A percentile compares a stretch with the other conserved stretches of the same genome.
Evolutionary conservation across 2,797 vertebrate genomes (phyloP).

Genomic region (Enteromius anoplus): DNA sequence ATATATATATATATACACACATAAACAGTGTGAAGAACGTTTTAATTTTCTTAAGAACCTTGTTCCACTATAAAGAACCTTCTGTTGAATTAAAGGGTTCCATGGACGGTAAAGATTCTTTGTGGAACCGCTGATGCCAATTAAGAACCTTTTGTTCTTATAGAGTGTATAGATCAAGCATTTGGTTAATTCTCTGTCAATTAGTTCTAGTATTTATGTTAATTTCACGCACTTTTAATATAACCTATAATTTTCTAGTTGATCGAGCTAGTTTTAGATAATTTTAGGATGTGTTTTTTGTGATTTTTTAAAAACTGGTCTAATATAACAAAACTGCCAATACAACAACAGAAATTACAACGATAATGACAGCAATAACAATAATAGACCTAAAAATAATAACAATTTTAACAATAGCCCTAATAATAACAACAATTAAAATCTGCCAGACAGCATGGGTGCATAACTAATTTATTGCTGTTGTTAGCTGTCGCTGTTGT

Average conservation of each 20-base stretch:
- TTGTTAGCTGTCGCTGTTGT: not conserved
- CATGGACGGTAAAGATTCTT: not conserved
- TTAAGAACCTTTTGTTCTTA: not conserved
- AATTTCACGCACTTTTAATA: not conserved
- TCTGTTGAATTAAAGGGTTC: not conserved
- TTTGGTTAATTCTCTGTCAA: not conserved
- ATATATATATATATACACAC: too few relatives aligned
- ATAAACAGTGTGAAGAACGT: too few relatives aligned
- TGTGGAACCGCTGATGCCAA: not conserved
- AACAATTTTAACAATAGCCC: too few relatives aligned
- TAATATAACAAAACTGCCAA: too few relatives aligned
- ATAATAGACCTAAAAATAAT: too few relatives aligned
- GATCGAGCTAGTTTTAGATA: too few relatives aligned
- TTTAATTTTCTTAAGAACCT: too few relatives aligned
- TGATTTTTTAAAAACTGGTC: too few relatives aligned
- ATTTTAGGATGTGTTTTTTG: too few relatives aligned
- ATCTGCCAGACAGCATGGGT: not conserved
- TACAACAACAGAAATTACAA: too few relatives aligned
- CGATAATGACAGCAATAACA: not conserved
- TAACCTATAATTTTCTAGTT: not conserved
- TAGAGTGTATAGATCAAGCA: not conserved
- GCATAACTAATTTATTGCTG: not conserved
- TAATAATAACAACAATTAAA: not conserved
- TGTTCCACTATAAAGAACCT: not conserved
- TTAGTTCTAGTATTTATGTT: not conserved